phyloP scores from a whole-genome alignment of 2,113 vertebrate species.

The Phaethon lepturus region DNA sequence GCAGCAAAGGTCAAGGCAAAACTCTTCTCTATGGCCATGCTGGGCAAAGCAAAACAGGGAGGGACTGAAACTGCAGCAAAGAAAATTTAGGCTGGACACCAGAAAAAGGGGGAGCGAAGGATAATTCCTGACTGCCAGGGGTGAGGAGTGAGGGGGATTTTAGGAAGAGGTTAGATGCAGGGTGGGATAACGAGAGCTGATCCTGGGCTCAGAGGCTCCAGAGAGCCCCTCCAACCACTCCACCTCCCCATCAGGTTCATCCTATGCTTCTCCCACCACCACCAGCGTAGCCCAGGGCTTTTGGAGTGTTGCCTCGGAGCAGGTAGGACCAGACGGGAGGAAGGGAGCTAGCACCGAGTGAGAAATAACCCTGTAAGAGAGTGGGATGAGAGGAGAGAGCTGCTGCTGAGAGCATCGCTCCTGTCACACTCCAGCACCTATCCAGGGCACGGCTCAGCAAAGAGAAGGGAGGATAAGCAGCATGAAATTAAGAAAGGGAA shows the following conservation, averaged over 20 bases:
- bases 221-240: neutral
- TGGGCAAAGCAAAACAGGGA: neutral
- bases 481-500: constrained; percentile 45
- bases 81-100: neutral
- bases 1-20: neutral
- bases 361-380: neutral
- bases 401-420: neutral
- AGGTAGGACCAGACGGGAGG: neutral
- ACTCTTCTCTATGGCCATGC: too few relatives aligned
- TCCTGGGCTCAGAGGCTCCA: neutral
- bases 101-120: neutral
- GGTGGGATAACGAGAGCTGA: neutral
- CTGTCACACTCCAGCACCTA: neutral
- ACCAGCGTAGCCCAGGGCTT: neutral
- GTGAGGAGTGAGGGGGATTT: neutral
- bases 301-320: fast-evolving
- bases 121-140: neutral
- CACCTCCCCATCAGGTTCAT: neutral
- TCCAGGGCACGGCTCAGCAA: neutral
- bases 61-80: neutral
- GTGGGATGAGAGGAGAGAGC: neutral
- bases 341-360: neutral
- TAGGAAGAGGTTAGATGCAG: neutral
- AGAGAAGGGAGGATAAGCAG: neutral
- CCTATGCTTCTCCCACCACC: neutral